Percentiles rank a stretch among this genome's conserved stretches.
Evolutionary conservation across 2,113 vertebrate species (phyloP).

Genomic region (Ophiodon elongatus): DNA sequence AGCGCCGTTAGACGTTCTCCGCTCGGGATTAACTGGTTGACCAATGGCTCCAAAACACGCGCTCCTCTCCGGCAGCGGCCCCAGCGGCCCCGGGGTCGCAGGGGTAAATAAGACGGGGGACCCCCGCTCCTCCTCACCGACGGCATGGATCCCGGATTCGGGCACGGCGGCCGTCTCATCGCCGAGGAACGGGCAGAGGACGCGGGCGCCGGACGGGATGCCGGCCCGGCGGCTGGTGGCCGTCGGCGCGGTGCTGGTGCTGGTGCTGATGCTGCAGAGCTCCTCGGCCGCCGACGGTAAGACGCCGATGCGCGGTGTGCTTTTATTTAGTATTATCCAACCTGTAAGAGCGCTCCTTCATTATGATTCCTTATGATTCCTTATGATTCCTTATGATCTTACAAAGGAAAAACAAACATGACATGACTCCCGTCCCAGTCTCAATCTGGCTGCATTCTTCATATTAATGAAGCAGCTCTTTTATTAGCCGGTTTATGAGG

Average conservation of each 20-base stretch:
- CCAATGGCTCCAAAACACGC: slow-evolving; percentile 84
- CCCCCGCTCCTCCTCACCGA: slow-evolving; percentile 25
- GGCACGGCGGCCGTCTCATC: slow-evolving; percentile 36
- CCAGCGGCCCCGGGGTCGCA: slow-evolving; percentile 44
- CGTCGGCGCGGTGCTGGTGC: slow-evolving; percentile 76
- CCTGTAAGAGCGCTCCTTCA: slow-evolving; percentile 46
- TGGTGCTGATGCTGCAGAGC: slow-evolving; percentile 82
- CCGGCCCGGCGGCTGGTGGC: slow-evolving; percentile 72
- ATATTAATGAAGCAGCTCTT: not conserved
- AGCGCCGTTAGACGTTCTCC: slow-evolving; percentile 73
- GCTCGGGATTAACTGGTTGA: slow-evolving; percentile 74
- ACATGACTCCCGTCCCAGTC: not conserved
- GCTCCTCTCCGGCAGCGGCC: slow-evolving; percentile 58
- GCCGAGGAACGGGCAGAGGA: slow-evolving; percentile 62
- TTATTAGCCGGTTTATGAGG: not conserved
- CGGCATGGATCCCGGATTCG: slow-evolving; percentile 60
- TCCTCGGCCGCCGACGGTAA: slow-evolving; percentile 79
- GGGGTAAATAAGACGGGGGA: slow-evolving; percentile 30
- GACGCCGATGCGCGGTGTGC: slow-evolving; percentile 29
- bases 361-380: too few species aligned
- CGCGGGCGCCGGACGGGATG: slow-evolving; percentile 55
- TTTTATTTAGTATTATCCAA: slow-evolving; percentile 24
- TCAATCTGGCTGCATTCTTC: not conserved
- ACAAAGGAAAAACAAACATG: not conserved
- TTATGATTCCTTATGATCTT: not conserved